phyloP scores from a whole-genome alignment of 2,888 invertebrate genomes.

The Kuschelorhynchus macadamiae region DNA sequence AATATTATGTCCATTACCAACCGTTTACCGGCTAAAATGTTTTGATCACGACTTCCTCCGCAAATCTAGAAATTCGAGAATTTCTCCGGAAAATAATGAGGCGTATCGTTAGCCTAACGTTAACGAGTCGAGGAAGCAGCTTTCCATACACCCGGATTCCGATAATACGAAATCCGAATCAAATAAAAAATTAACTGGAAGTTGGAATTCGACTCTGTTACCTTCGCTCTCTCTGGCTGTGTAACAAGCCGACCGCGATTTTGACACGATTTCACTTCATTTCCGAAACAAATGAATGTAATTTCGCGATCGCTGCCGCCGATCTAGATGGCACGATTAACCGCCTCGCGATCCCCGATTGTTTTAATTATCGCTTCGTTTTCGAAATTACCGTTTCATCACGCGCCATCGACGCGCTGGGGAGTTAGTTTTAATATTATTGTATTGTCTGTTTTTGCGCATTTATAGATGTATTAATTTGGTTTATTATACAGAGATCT shows the following conservation, averaged over 20 bases:
- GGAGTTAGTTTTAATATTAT: not conserved
- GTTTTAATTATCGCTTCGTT: constrained; percentile 51
- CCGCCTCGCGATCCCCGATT: constrained; percentile 53
- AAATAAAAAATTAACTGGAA: constrained; percentile 47
- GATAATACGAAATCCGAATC: constrained; percentile 33
- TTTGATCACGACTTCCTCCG: constrained; percentile 1
- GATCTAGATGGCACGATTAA: constrained; percentile 55
- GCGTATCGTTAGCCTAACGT: constrained; percentile 43
- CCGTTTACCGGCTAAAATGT: not conserved
- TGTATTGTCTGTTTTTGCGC: too few species aligned
- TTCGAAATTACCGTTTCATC: constrained; percentile 44
- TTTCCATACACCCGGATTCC: constrained; percentile 14
- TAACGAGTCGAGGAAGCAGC: constrained; percentile 30
- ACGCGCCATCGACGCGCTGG: constrained; percentile 19
- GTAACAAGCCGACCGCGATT: constrained; percentile 68
- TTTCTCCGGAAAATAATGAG: constrained; percentile 40
- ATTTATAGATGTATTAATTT: not conserved
- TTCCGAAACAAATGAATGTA: constrained; percentile 70
- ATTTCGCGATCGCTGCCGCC: constrained; percentile 60
- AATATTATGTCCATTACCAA: too few species aligned
- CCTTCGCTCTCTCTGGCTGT: constrained; percentile 54
- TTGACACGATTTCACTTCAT: constrained; percentile 68
- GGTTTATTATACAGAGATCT: too few species aligned
- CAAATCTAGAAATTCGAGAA: constrained; percentile 1
- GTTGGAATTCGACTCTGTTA: constrained; percentile 59